Conservation (phyloP, 2,113 vertebrate species). For the Psammodynastes pulverulentus region DNA sequence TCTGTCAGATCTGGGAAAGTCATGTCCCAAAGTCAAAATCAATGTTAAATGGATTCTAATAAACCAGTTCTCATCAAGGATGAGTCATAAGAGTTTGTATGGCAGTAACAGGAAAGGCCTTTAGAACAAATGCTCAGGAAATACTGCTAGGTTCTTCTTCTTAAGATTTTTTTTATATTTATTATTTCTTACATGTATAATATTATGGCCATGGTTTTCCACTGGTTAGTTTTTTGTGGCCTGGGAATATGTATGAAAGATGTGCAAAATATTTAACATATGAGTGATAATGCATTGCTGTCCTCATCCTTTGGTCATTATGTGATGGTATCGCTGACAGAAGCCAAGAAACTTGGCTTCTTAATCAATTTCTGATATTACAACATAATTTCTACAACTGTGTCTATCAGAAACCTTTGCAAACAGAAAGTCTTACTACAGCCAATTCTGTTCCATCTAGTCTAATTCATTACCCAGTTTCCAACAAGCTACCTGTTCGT, state of each 20-base stretch:
- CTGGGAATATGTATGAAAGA: neutral
- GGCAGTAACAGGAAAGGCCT: neutral
- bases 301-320: neutral
- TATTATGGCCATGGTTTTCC: neutral
- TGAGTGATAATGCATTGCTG: neutral
- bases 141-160: neutral
- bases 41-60: conserved; percentile 1
- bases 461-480: neutral
- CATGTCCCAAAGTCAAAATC: conserved; percentile 1
- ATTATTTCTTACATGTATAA: neutral
- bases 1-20: neutral
- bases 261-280: neutral
- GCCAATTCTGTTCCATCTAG: neutral
- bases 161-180: neutral
- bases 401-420: neutral
- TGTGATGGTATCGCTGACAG: neutral
- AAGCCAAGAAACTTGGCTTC: neutral
- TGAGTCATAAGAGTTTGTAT: neutral
- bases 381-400: neutral
- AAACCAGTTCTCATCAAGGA: neutral
- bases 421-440: neutral
- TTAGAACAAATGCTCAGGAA: neutral
- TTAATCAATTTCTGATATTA: neutral
- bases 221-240: neutral
- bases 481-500: neutral